Base-by-base conservation (phyloP, 2,888 invertebrate species). In the Thumatha senex region DNA sequence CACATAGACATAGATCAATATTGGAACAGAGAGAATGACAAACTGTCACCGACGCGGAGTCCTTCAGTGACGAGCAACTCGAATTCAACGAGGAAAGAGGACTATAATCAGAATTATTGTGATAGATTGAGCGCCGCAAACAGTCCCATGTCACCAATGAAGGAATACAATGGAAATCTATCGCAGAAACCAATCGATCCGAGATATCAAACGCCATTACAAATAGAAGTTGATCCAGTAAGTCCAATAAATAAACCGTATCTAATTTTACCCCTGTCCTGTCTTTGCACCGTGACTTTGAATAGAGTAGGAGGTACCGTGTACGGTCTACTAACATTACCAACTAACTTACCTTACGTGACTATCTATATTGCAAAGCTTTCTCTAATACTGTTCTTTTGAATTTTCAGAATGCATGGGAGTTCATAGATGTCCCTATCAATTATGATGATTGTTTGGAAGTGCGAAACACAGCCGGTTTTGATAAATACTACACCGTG, bases 161-260 rank as follows among this genome's bases (percentile, higher is more conserved):
- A 76, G 40, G 86, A 85, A 49, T 83, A 76, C 63, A 91, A 92
- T 61, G 92, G 92, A 15, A 92, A 89, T 56, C 58, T 79, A 30
- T 71, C 80, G 13, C 80, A 78, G 67, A 76, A 78, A 59, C 74
- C 76, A 10, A 56, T 83, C 13, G 84, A 90, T 58, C 67, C 83
- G 13, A 77, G 83, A 73, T 86, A 92, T 78, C 79, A 85, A 63
- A 88, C 84, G 47, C 94, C 94, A 18, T 88, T 96, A 61, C 89
- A 92, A 56, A 91, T 96, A 54, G 93, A 95, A 71, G 93, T 96
- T 54, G 95, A 95, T 85, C 93, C 94, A 72, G 96, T 96, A 91
- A 92, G 92, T 92, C 75, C 59, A 53, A 60, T 45, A 51, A 61
- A 54, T 62, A 57, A 63, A 61, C 58, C 61, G 59, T 55, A 64